Conservation (phyloP, 30 jellyfish, hydroid and myxozoan species). For the Hydractinia echinata region DNA sequence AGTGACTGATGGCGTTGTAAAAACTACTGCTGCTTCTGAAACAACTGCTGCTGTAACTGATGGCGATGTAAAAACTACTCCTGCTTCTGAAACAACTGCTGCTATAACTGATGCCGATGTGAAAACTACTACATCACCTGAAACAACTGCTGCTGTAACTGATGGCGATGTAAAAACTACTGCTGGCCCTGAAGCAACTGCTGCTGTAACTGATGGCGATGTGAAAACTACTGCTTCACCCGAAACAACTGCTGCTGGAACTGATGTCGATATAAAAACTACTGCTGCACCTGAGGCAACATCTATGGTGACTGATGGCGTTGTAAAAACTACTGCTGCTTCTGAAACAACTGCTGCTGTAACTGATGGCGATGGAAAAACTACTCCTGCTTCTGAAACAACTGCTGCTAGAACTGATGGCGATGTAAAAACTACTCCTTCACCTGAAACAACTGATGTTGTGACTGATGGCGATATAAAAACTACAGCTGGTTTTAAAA, state of each 20-base stretch:
- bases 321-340: neutral
- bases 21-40: neutral
- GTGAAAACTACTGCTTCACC: neutral
- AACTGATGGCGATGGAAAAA: neutral
- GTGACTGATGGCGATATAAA: neutral
- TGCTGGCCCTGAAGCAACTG: neutral
- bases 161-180: neutral
- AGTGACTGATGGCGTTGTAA: neutral
- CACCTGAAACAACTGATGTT: neutral
- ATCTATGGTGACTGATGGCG: neutral
- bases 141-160: neutral
- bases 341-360: neutral
- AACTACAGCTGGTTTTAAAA: neutral
- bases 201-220: neutral
- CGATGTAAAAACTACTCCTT: neutral
- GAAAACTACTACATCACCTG: neutral
- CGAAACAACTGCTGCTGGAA: neutral
- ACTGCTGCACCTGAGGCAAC: conserved; percentile 7
- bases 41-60: neutral
- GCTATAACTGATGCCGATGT: neutral
- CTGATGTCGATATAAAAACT: neutral
- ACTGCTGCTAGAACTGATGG: neutral
- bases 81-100: neutral
- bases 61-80: neutral
- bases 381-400: neutral